Percentiles rank a stretch among this genome's conserved stretches.
phyloP scores from a whole-genome alignment of 2,113 vertebrate species.

The Athene noctua region DNA sequence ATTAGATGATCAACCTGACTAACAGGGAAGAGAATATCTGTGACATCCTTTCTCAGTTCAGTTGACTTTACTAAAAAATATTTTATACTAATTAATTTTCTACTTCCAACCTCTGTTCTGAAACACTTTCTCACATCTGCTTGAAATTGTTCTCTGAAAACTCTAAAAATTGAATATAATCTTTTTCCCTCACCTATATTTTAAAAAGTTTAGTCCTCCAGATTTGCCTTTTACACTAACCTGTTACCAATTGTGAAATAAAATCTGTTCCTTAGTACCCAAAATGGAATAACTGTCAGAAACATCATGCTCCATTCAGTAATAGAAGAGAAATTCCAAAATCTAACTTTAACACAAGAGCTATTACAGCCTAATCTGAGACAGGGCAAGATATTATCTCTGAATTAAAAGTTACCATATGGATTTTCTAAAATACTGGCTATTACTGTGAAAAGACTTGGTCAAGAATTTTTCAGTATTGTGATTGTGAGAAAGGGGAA shows the following conservation, averaged over 20 bases:
- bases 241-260: background rate
- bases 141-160: background rate
- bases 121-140: background rate
- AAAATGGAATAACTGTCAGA: background rate
- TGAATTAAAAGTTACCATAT: background rate
- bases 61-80: background rate
- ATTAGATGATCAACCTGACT: background rate
- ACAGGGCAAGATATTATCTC: background rate
- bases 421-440: background rate
- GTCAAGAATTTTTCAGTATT: background rate
- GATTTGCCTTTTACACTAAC: background rate
- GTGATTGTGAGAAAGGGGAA: background rate
- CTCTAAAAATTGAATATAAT: background rate
- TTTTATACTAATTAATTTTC: background rate
- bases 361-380: background rate
- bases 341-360: background rate
- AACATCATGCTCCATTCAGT: background rate
- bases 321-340: background rate
- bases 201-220: background rate
- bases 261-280: background rate
- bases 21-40: background rate
- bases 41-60: background rate
- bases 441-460: background rate
- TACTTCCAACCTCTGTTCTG: background rate
- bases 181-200: background rate